Conservation (phyloP, 2,888 invertebrate genomes). For the Philopedon plagiatum region DNA sequence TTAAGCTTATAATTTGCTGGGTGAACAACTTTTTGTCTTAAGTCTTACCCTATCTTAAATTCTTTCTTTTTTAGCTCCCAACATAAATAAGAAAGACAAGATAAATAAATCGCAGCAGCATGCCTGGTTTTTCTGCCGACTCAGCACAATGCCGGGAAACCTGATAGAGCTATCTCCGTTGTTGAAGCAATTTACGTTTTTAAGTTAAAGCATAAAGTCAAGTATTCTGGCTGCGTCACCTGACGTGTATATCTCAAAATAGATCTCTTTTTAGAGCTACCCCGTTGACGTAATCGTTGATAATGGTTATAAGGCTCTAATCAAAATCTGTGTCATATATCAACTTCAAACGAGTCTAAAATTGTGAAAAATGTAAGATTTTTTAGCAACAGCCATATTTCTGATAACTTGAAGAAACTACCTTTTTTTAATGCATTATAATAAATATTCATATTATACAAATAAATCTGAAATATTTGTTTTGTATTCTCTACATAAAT, state of each 20-base stretch:
- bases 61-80: neutral
- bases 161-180: slow-evolving; percentile 48
- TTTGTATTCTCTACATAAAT: too few species aligned
- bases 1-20: neutral
- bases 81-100: slow-evolving; percentile 13
- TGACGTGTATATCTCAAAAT: slow-evolving; percentile 37
- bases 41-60: neutral
- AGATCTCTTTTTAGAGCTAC: slow-evolving; percentile 24
- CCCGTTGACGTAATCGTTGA: neutral
- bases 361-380: too few species aligned
- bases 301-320: neutral
- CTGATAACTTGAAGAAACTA: too few species aligned
- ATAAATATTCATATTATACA: too few species aligned
- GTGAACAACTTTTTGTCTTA: neutral
- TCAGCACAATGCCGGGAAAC: slow-evolving; percentile 35
- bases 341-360: too few species aligned
- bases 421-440: too few species aligned
- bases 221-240: slow-evolving; percentile 34
- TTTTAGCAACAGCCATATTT: too few species aligned
- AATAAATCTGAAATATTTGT: too few species aligned
- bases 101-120: slow-evolving; percentile 38
- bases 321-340: neutral
- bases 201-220: slow-evolving; percentile 31
- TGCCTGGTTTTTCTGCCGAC: slow-evolving; percentile 35
- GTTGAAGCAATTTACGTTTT: slow-evolving; percentile 45